Percentiles rank a stretch among this genome's conserved stretches.
Conservation (phyloP, 2,888 invertebrate genomes). For the Pyralis farinalis region DNA sequence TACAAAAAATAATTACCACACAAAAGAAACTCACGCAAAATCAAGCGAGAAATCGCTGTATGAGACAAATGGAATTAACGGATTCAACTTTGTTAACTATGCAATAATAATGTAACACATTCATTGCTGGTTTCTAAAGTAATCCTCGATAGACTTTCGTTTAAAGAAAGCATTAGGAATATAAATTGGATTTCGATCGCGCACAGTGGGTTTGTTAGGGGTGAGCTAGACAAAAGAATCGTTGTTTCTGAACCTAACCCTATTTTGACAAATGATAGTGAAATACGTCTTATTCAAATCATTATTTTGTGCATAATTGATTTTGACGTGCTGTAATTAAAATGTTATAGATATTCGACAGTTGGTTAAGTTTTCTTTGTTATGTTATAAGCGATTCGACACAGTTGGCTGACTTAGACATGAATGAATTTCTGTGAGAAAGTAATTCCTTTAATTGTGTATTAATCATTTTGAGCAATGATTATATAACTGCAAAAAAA, state of each 20-base stretch:
- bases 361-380: slow-evolving; percentile 44
- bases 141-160: background rate
- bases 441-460: slow-evolving; percentile 22
- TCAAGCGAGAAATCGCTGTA: slow-evolving; percentile 47
- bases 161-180: slow-evolving; percentile 6
- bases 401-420: slow-evolving; percentile 47
- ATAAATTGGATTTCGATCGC: slow-evolving; percentile 4
- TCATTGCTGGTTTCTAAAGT: slow-evolving; percentile 2
- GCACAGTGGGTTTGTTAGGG: slow-evolving; percentile 18
- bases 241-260: slow-evolving; percentile 31
- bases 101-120: slow-evolving; percentile 10
- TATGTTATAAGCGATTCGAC: slow-evolving; percentile 51
- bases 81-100: slow-evolving; percentile 9
- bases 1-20: slow-evolving; percentile 38
- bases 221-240: slow-evolving; percentile 10
- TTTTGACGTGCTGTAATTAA: slow-evolving; percentile 65
- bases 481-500: background rate
- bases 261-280: slow-evolving; percentile 54
- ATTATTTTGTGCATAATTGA: slow-evolving; percentile 61
- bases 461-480: slow-evolving; percentile 10
- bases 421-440: slow-evolving; percentile 45
- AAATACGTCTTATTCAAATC: slow-evolving; percentile 69
- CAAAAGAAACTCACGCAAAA: slow-evolving; percentile 33
- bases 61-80: slow-evolving; percentile 18
- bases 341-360: slow-evolving; percentile 44